Base-by-base conservation (phyloP, 2,888 invertebrate species). In the Sturmia bella region DNA sequence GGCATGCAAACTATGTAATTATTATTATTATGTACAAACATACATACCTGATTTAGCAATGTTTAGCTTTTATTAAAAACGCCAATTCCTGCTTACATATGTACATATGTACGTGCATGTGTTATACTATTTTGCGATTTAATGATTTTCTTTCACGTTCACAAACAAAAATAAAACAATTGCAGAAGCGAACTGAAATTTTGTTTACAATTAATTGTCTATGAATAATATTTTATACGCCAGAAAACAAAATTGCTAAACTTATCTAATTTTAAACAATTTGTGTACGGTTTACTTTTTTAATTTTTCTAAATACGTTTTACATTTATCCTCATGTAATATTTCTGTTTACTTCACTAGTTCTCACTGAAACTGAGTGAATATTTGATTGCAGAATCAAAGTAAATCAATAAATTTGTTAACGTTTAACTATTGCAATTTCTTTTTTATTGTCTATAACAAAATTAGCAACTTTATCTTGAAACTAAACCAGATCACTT, bases 301-400 rank as follows among this genome's bases (percentile, higher is more conserved):
- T 73, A 37, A 48, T 56, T 66, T 61, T 59, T 45, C 17, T 41
- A 39, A 48, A 57, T 48, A 69, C 78, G 77, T 69, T 69, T 57
- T 69, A 39, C 32, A 32, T 66, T 56, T 72, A 39, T 57, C 52
- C 5, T 41, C 11, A 48, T 61, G 7, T 24, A 45, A 27, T 37
- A 41, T 41, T 11, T 63, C 57, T 73, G 1, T 77, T 75, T 12
- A 15, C 27, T 61, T 68, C 77, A 81, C 72, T 81, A 81, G 72
- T 77, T 77, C 77, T 64, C 77, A 73, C 81, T 77, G 81, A 81
- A 81, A 81, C 77, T 63, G 76, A 80, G 72, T 56, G 61, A 54
- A 54, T 54, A 56, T 56, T 61, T 61, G 4, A 12, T 37, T 54
- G 61, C 61, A 66, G 39, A 54, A 73, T 43, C 45, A 54, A 73